Conservation (phyloP, 2,113 vertebrate species). For the Lasiurus cinereus region DNA sequence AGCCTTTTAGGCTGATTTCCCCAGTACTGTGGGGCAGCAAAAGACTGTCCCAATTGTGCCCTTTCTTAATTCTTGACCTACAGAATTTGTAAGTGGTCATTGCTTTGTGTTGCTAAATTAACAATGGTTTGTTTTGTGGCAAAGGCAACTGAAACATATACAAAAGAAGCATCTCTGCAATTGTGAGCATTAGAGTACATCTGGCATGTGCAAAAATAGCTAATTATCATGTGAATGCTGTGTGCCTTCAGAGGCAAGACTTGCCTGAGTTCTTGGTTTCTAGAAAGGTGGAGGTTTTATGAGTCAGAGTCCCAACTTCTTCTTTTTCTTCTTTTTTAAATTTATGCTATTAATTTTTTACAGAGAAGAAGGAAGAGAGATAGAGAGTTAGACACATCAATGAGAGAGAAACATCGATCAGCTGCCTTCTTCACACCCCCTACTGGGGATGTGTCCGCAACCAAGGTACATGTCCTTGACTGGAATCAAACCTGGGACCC, state of each 20-base stretch:
- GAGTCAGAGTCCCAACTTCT: neutral
- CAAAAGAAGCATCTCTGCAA: neutral
- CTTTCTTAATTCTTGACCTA: neutral
- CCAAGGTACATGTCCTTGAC: too few species aligned
- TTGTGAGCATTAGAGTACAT: too few species aligned
- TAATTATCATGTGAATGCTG: neutral
- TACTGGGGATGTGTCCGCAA: too few species aligned
- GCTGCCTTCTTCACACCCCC: too few species aligned
- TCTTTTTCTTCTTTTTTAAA: too few species aligned
- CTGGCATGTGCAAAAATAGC: neutral
- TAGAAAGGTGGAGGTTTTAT: neutral
- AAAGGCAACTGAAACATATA: neutral
- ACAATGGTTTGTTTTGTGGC: neutral
- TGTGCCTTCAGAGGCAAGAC: neutral
- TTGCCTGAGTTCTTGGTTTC: neutral
- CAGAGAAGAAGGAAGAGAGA: too few species aligned
- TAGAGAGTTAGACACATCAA: too few species aligned
- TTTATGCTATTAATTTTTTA: too few species aligned
- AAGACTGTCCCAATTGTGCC: neutral
- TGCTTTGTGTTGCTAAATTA: neutral
- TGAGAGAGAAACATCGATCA: too few species aligned
- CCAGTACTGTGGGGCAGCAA: neutral
- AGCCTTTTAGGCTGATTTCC: neutral
- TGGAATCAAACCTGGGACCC: too few species aligned
- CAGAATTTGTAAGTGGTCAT: neutral